phyloP scores from a whole-genome alignment of 1,140 invertebrate species.

The Heliconius eleuchia region DNA sequence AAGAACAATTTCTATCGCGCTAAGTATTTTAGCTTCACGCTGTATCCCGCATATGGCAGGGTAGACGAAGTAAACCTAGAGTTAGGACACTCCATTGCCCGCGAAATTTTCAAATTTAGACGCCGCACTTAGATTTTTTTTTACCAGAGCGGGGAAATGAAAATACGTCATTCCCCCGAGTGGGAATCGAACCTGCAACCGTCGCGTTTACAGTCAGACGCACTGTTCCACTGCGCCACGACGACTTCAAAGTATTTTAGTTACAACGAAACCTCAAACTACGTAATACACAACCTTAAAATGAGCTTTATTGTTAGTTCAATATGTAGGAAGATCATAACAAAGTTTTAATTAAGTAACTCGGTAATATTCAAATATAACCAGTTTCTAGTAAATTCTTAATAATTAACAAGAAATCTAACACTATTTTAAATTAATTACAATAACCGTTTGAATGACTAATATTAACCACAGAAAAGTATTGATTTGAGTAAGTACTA shows the following conservation, averaged over 20 bases:
- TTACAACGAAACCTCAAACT: constrained; percentile 57
- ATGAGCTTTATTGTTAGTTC: constrained; percentile 52
- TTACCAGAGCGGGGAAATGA: no score
- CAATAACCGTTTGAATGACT: constrained; percentile 13
- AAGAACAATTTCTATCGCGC: constrained; percentile 7
- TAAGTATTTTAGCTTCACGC: no score
- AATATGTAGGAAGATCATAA: constrained; percentile 16
- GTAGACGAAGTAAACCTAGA: no score
- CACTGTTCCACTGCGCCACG: no score
- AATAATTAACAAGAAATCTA: constrained; percentile 11
- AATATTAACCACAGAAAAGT: constrained; percentile 10
- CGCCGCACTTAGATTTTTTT: no score
- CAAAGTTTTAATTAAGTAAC: constrained; percentile 8
- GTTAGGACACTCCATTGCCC: no score
- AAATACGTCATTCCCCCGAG: no score
- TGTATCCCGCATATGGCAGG: no score
- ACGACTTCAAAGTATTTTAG: constrained; percentile 22
- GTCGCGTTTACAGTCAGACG: no score
- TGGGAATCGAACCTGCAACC: no score
- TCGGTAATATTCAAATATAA: constrained; percentile 4
- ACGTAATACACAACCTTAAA: constrained; percentile 63
- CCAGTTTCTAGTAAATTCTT: neutral
- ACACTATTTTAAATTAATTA: constrained; percentile 7
- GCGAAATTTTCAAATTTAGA: no score
- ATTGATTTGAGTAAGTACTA: constrained; percentile 12